Conservation (phyloP, 1,140 invertebrate species). For the Drosophila setifemur region DNA sequence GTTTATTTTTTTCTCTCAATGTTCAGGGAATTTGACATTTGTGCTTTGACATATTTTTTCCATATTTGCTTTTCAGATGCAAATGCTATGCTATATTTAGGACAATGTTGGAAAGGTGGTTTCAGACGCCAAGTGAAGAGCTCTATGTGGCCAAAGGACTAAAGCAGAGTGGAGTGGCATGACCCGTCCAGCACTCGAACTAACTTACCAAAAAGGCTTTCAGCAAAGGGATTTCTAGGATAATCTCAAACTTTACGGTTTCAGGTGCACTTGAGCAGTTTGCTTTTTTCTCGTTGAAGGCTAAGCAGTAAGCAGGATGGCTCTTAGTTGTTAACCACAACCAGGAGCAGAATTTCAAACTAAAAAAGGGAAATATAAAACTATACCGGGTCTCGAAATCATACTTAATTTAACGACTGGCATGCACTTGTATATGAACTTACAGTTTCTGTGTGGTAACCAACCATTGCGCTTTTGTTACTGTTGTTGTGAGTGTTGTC, state of each 20-base stretch:
- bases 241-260: conserved; percentile 41
- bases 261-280: conserved; percentile 46
- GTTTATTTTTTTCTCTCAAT: not conserved
- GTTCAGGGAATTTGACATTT: not conserved
- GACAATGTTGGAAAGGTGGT: conserved; percentile 60
- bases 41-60: not conserved
- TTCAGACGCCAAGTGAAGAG: conserved; percentile 18
- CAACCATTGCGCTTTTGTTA: conserved; percentile 3
- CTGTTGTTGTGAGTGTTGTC: conserved; percentile 11
- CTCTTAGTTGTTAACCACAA: not conserved
- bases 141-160: conserved; percentile 7
- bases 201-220: conserved; percentile 17
- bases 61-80: conserved; percentile 1
- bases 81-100: conserved; percentile 12
- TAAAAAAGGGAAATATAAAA: conserved; percentile 17
- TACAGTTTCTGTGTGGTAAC: conserved; percentile 43
- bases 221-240: conserved; percentile 34
- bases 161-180: not conserved
- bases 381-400: not conserved
- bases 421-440: conserved; percentile 25
- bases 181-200: not conserved
- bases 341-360: not conserved
- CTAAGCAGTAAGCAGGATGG: not conserved
- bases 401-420: not conserved
- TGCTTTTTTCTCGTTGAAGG: not conserved